phyloP scores from a whole-genome alignment of 2,113 vertebrate genomes.

The Gulo gulo region DNA sequence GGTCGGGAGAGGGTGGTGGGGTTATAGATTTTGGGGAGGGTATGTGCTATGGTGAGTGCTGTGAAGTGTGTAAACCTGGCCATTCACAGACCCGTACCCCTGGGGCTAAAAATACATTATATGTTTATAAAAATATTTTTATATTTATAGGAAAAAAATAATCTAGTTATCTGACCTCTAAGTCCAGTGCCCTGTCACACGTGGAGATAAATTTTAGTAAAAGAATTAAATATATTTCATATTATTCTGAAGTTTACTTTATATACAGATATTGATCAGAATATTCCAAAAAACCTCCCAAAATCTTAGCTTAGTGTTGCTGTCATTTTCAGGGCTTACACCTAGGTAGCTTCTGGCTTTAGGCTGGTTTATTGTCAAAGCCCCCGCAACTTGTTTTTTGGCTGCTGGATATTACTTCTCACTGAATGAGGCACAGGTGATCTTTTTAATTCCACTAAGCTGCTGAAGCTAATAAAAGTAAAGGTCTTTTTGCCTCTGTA shows the following conservation, averaged over 20 bases:
- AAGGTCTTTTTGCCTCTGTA: background rate
- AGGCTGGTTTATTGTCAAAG: background rate
- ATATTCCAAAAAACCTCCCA: background rate
- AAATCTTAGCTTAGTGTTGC: background rate
- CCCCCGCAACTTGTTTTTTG: background rate
- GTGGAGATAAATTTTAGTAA: background rate
- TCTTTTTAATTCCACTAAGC: constrained; percentile 11
- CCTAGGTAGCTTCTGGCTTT: background rate
- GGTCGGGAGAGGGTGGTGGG: too few species aligned
- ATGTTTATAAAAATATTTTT: too few species aligned
- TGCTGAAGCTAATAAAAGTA: background rate
- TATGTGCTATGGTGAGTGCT: too few species aligned
- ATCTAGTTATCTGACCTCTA: background rate
- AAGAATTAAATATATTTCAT: background rate
- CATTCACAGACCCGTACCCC: too few species aligned
- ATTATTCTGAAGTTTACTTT: background rate
- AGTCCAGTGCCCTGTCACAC: background rate
- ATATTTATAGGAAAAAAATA: too few species aligned
- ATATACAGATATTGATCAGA: background rate
- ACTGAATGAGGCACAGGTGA: background rate
- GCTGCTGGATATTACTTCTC: background rate
- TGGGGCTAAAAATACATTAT: too few species aligned
- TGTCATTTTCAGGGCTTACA: background rate
- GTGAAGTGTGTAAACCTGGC: too few species aligned
- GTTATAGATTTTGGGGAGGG: too few species aligned